Evolutionary conservation across 1,140 invertebrate species (phyloP).

Genomic region (Formica selysi): DNA sequence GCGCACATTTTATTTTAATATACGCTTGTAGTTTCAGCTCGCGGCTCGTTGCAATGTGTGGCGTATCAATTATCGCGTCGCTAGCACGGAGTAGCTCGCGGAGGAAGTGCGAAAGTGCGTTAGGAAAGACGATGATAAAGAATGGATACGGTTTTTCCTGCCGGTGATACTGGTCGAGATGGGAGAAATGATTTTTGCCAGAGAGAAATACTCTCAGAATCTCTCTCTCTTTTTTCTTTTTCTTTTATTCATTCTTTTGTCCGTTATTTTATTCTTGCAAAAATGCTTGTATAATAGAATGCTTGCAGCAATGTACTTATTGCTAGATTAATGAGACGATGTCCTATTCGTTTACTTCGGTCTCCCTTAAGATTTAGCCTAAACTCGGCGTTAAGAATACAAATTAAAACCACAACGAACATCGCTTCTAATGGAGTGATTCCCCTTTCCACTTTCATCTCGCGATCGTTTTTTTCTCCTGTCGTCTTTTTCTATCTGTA

Average conservation of each 20-base stretch:
- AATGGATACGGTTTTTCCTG: conserved; percentile 8
- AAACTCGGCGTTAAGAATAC: conserved; percentile 28
- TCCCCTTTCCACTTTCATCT: background rate
- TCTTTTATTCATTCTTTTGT: background rate
- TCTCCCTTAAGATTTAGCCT: conserved; percentile 6
- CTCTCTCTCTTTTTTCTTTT: background rate
- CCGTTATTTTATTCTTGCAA: background rate
- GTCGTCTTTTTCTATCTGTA: conserved; percentile 7
- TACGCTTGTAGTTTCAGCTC: background rate
- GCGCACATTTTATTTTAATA: conserved; percentile 46
- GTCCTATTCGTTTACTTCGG: background rate
- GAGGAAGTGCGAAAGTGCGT: conserved; percentile 18
- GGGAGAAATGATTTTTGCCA: conserved; percentile 23
- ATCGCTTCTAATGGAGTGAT: background rate
- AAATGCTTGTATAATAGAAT: too few relatives aligned
- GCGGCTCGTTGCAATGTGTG: conserved; percentile 1
- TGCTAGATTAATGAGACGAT: background rate
- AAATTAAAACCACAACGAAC: conserved; percentile 17
- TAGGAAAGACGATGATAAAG: conserved; percentile 26
- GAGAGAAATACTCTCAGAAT: background rate
- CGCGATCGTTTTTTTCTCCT: conserved; percentile 12
- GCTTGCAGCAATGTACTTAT: background rate
- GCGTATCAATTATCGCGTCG: conserved; percentile 52
- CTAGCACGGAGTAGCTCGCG: background rate
- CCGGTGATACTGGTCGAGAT: conserved; percentile 11